Evolutionary conservation across 2,888 invertebrate species (phyloP).

Genomic region (Balanococcus diminutus): DNA sequence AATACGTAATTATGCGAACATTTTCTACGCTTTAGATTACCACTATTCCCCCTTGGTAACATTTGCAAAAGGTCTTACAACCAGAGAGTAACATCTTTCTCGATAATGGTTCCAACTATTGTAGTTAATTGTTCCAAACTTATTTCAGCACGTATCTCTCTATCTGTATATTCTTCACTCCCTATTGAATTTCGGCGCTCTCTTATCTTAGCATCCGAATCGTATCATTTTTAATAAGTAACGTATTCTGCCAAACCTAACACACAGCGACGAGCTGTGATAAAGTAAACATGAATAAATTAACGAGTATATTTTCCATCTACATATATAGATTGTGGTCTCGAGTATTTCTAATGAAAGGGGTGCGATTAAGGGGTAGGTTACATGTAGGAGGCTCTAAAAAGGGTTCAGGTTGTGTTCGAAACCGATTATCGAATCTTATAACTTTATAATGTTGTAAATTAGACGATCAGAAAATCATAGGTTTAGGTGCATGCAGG

Average conservation of each 20-base stretch:
- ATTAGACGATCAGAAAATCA: conserved; percentile 31
- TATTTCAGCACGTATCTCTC: conserved; percentile 53
- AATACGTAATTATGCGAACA: conserved; percentile 56
- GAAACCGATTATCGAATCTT: not conserved
- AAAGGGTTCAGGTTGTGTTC: conserved; percentile 35
- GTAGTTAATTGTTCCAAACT: conserved; percentile 52
- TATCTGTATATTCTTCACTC: not conserved
- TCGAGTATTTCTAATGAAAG: not conserved
- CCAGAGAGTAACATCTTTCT: conserved; percentile 42
- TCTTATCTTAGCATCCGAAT: conserved; percentile 36
- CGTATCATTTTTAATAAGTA: conserved; percentile 46
- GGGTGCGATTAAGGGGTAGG: conserved; percentile 3
- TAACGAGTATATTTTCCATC: conserved; percentile 5
- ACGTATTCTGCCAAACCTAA: conserved; percentile 23
- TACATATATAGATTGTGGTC: not conserved
- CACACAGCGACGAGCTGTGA: conserved; percentile 45
- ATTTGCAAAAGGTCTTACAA: conserved; percentile 48
- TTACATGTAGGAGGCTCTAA: conserved; percentile 11
- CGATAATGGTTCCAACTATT: conserved; percentile 45
- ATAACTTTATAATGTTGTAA: not conserved
- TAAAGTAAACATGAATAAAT: conserved; percentile 47
- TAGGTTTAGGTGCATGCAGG: not conserved
- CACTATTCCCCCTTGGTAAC: conserved; percentile 36
- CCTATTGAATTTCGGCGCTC: not conserved
- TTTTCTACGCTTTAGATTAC: conserved; percentile 38